phyloP scores from a whole-genome alignment of 2,888 invertebrate genomes.

The Plagiodera versicolora region DNA sequence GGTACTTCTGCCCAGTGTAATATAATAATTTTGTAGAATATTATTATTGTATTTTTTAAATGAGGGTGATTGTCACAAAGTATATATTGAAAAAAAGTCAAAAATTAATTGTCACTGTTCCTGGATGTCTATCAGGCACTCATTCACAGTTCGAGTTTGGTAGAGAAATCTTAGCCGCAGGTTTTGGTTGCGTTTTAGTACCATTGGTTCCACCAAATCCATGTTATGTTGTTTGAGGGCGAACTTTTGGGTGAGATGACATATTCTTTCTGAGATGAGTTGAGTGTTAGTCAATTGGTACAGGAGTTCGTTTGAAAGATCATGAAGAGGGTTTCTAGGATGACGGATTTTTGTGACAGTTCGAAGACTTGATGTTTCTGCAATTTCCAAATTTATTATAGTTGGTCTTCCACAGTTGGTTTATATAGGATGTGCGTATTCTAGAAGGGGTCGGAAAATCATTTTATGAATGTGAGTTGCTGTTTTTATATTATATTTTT shows the following conservation, averaged over 20 bases:
- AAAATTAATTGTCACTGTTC: not conserved
- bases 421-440: not conserved
- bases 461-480: not conserved
- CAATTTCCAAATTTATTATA: not conserved
- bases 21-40: no score
- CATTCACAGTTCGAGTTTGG: not conserved
- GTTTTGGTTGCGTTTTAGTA: not conserved
- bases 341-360: not conserved
- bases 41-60: no score
- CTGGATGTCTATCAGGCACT: not conserved
- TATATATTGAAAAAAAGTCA: no score
- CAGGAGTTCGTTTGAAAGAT: not conserved
- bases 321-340: not conserved
- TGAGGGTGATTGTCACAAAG: no score
- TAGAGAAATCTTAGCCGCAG: not conserved
- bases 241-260: not conserved
- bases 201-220: constrained; percentile 1
- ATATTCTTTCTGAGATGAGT: not conserved
- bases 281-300: not conserved
- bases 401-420: not conserved
- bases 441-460: not conserved
- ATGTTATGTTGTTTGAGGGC: not conserved
- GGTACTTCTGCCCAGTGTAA: no score
- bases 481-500: not conserved
- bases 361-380: not conserved